Base-by-base conservation (phyloP, 2,888 invertebrate genomes). In the Leuctra nigra region DNA sequence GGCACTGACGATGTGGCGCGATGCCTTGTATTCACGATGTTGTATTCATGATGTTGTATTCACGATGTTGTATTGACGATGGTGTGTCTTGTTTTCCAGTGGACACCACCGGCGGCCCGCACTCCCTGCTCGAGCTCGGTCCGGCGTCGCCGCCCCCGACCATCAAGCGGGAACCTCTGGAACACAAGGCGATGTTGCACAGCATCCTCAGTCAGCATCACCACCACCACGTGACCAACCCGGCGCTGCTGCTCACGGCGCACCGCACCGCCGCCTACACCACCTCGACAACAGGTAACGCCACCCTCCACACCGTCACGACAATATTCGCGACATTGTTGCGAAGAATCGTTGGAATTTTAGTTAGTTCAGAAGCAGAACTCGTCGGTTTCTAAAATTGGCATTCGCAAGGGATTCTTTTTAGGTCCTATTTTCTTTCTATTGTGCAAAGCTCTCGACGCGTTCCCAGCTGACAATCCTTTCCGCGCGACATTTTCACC, bases 221-320 rank as follows among this genome's bases (percentile, higher is more conserved):
- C 22, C 77, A 79, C 60, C n/a, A n/a, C n/a, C 75, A 79, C 20
- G 52, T 20, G 20, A 53, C 47, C 50, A 39, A 36, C 53, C 67
- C 66, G 55, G 67, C 67, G 52, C 52, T 44, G 4, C 67, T 69
- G 54, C 67, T 69, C 68, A 73, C 69, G 61, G 75, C 70, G 66
- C 79, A 78, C 65, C 80, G 79, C 75, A 81, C 79, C 68, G 80
- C 78, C 65, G 82, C 83, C 62, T 85, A 83, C 70, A 83, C 80
- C 66, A 78, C 75, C 65, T 78, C 73, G 68, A 78, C 75, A 66
- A 71, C 75, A 71, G 85, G 84, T 83, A 71, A 69, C 69, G 67
- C 78, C 65, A 82, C 83, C 62, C 85, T 83, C 70, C 82, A 79
- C 66, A 78, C 75, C 65, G 77, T 72, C 67, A 78, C 75, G 66